Evolutionary conservation across 2,888 invertebrate species (phyloP), one percentile per base, ranked within the genome.

Genomic region (Ophion ellenae): DNA sequence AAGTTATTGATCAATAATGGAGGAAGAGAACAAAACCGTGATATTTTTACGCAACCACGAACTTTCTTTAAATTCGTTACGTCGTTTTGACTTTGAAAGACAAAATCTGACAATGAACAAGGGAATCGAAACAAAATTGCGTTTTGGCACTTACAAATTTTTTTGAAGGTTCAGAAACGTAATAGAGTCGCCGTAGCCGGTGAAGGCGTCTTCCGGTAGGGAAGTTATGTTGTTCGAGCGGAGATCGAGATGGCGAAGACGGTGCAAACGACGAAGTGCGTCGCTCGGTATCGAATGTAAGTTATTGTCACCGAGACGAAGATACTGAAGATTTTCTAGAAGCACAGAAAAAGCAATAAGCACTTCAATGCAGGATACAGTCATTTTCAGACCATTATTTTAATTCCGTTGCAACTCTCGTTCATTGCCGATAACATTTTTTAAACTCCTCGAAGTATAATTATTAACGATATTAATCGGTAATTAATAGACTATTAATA

Each of bases 151-250:
- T 97, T 95, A 98, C 98, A 97, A 97, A 94, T 98, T 98, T 94
- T 98, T 98, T 92, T 98, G 98, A 87, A 98, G 95, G 93, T 98
- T 98, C 45, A 98, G 96, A 94, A 98, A 98, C n/a, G 98, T 98
- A 88, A 98, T 97, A 45, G 98, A 97, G 93, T 98, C 97, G 36
- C 98, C 98, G 91, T 97, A 98, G 71, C 97, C 97, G 9, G 97
- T 96, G 93, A 98, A 98, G 2, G 98, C 97, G 91, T 98, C 98
- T 90, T 98, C 98, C 45, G 96, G 95, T 78, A 98, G 96, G 85
- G 96, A 95, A 24, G 97, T 97, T 89, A 98, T 98, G 94, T 98
- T 98, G 94, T 98, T 98, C 63, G 97, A 96, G 89, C 98, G 96
- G 71, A 98, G 95, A 94, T 98, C 98, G 89, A 98, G 95, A 92